These are phyloP conservation scores for Scomber scombrus DNA, from an alignment of 2,113 vertebrate species.

Conservation along the genomic window DNA sequence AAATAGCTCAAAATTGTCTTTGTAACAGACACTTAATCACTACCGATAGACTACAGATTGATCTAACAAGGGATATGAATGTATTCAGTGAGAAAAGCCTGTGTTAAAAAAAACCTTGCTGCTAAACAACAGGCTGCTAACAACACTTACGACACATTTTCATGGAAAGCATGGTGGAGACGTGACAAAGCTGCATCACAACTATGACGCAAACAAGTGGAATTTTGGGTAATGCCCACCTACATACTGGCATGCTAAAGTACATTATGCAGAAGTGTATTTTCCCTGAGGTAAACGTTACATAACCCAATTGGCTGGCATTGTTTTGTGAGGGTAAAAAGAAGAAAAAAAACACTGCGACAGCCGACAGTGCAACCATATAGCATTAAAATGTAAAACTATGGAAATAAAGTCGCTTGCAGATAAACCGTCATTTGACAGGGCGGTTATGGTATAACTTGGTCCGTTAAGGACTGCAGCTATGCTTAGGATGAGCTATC, in stretches of 20 bases:
- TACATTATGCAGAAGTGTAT: not conserved
- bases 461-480: not conserved
- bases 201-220: not conserved
- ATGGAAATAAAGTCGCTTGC: not conserved
- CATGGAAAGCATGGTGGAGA: not conserved
- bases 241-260: slow-evolving; percentile 1
- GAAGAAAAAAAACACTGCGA: slow-evolving; percentile 3
- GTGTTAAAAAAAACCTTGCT: not conserved
- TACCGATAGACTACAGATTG: too few species aligned
- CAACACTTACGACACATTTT: not conserved
- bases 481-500: slow-evolving; percentile 12
- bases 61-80: too few species aligned
- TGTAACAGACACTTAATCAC: too few species aligned
- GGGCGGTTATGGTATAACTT: slow-evolving; percentile 14
- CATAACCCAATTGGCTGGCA: not conserved
- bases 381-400: not conserved
- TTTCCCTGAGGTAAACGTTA: slow-evolving; percentile 14
- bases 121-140: not conserved
- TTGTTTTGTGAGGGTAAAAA: not conserved
- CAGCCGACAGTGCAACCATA: not conserved
- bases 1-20: not conserved
- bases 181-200: not conserved
- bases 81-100: too few species aligned
- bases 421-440: not conserved
- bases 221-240: not conserved